These are phyloP conservation scores for Tetragnatha montana DNA, from an alignment of 2,888 invertebrate genomes.

Conservation along the genomic window DNA sequence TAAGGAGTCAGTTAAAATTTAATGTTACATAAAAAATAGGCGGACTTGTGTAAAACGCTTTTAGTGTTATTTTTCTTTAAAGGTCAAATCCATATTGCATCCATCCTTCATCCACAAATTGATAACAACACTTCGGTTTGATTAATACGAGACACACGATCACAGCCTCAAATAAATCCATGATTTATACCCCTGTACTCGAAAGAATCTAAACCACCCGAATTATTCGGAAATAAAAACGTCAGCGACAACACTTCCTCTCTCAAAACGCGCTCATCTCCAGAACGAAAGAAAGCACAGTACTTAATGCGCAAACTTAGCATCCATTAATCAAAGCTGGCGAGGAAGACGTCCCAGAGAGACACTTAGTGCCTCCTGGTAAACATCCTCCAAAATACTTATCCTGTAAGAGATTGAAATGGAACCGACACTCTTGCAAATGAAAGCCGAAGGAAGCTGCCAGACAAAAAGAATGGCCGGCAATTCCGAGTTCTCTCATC, in stretches of 20 bases:
- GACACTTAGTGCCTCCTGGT: conserved; percentile 9
- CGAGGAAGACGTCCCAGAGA: conserved; percentile 29
- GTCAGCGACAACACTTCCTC: background rate
- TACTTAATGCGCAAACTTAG: conserved; percentile 38
- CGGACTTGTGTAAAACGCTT: too few species aligned
- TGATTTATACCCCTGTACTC: background rate
- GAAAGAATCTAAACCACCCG: background rate
- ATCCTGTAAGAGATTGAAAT: conserved; percentile 34
- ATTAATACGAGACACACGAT: too few species aligned
- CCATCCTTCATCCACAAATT: too few species aligned
- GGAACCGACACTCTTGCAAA: conserved; percentile 61
- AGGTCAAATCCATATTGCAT: too few species aligned
- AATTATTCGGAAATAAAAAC: conserved; percentile 5
- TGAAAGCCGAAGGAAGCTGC: conserved; percentile 48
- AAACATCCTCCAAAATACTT: conserved; percentile 15
- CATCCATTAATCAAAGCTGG: conserved; percentile 39
- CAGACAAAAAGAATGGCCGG: conserved; percentile 2
- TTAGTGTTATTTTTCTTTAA: too few species aligned
- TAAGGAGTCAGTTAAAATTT: too few species aligned
- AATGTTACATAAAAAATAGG: too few species aligned
- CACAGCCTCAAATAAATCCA: too few species aligned
- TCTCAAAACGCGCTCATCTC: conserved; percentile 8
- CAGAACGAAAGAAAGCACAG: conserved; percentile 43
- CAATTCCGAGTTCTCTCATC: conserved; percentile 44
- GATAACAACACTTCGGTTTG: too few species aligned